A percentile compares a stretch with the other conserved stretches of the same genome.
Conservation (phyloP, 2,797 vertebrate genomes). For the Helostoma temminkii region DNA sequence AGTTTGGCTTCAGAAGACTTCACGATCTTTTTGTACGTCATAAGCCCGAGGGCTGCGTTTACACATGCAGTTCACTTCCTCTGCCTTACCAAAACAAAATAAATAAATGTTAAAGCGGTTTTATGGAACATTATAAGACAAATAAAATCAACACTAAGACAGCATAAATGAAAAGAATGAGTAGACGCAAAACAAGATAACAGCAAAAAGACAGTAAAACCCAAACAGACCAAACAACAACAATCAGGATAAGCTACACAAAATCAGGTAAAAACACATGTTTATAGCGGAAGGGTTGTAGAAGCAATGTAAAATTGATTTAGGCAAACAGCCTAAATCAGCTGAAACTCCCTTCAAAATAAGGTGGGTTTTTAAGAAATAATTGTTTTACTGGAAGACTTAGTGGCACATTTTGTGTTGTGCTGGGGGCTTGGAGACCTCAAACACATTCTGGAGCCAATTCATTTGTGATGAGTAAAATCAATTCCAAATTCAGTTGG, state of each 20-base stretch:
- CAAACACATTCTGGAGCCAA: background rate
- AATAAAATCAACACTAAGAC: background rate
- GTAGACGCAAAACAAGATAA: background rate
- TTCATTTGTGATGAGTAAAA: constrained; percentile 1
- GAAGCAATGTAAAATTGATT: background rate
- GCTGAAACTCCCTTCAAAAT: background rate
- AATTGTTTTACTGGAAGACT: background rate
- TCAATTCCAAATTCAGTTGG: constrained; percentile 1
- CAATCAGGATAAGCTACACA: background rate
- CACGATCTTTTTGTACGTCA: background rate
- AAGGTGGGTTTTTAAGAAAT: background rate
- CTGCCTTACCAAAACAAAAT: background rate
- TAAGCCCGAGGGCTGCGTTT: background rate
- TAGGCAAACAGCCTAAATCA: background rate
- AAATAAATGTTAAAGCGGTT: background rate
- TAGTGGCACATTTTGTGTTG: background rate
- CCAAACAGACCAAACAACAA: background rate
- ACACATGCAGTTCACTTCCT: background rate
- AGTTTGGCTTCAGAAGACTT: constrained; percentile 22
- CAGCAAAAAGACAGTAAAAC: background rate
- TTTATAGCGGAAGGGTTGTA: background rate
- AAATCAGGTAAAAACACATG: background rate
- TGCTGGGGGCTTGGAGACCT: background rate
- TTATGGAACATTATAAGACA: background rate
- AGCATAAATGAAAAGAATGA: background rate